phyloP scores from a whole-genome alignment of 2,888 invertebrate species.

The Megastigmus dorsalis region DNA sequence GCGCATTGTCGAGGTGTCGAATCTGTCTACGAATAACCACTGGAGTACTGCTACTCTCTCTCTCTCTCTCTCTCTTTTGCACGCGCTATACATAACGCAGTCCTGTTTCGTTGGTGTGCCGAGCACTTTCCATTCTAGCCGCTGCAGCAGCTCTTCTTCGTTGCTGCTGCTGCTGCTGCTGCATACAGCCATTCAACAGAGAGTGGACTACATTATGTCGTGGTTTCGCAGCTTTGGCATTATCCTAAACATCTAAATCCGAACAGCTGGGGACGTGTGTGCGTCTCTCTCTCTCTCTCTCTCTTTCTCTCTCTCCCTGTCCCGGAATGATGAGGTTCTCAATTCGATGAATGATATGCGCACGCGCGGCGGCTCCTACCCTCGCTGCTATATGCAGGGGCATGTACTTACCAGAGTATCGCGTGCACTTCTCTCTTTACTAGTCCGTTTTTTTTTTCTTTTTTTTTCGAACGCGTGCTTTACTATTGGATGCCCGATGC shows the following conservation, averaged over 20 bases:
- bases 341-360: conserved; percentile 36
- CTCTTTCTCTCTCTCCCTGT: no score
- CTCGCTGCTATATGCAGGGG: no score
- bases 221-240: conserved; percentile 68
- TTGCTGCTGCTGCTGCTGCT: conserved; percentile 53
- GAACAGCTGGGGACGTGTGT: conserved; percentile 69
- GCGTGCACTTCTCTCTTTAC: background rate
- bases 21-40: conserved; percentile 74
- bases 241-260: conserved; percentile 75
- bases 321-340: conserved; percentile 45
- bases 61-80: conserved; percentile 21
- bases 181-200: conserved; percentile 66
- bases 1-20: conserved; percentile 74
- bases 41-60: conserved; percentile 61
- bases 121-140: no score
- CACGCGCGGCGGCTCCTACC: background rate
- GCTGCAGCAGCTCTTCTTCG: no score
- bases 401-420: no score
- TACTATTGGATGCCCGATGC: conserved; percentile 23
- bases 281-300: no score
- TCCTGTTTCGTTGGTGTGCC: no score
- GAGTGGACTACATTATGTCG: conserved; percentile 73
- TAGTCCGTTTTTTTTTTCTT: background rate
- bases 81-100: no score
- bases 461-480: background rate